A percentile compares a stretch with the other conserved stretches of the same genome.
Evolutionary conservation across 1,140 invertebrate species (phyloP).

Genomic region (Polyergus mexicanus): DNA sequence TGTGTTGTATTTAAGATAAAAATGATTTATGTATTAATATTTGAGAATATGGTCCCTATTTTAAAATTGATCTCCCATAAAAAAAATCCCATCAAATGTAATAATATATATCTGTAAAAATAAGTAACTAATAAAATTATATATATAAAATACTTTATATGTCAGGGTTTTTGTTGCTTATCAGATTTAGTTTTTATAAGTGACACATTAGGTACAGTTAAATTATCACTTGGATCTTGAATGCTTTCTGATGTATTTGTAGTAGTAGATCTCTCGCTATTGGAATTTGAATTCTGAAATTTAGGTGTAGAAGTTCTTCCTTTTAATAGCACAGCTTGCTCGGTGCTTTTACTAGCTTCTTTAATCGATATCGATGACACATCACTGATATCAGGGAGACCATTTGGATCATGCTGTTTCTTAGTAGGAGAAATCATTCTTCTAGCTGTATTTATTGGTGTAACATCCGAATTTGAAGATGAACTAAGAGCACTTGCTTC

Average conservation of each 20-base stretch:
- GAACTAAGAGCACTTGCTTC: conserved; percentile 89
- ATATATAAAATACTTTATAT: conserved; percentile 40
- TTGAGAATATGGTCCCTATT: conserved; percentile 9
- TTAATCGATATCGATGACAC: conserved; percentile 85
- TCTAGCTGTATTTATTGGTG: conserved; percentile 76
- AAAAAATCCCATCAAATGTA: conserved; percentile 16
- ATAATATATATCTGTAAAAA: conserved; percentile 29
- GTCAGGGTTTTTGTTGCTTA: conserved; percentile 54
- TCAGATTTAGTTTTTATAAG: conserved; percentile 65
- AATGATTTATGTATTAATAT: conserved; percentile 37
- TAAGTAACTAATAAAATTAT: conserved; percentile 50
- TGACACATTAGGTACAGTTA: conserved; percentile 72
- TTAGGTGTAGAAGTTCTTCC: conserved; percentile 85
- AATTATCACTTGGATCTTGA: conserved; percentile 75
- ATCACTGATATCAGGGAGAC: conserved; percentile 82
- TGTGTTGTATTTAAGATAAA: conserved; percentile 10
- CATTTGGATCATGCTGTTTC: conserved; percentile 75
- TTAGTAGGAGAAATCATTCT: conserved; percentile 79
- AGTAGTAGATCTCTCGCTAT: conserved; percentile 69
- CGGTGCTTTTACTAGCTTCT: conserved; percentile 84
- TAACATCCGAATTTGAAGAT: conserved; percentile 87
- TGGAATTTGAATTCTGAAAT: conserved; percentile 78
- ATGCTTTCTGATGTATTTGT: conserved; percentile 77
- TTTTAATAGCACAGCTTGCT: conserved; percentile 82
- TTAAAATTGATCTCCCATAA: conserved; percentile 10